These are phyloP conservation scores for Macaria liturata DNA, from an alignment of 2,888 invertebrate species.

Conservation along the genomic window DNA sequence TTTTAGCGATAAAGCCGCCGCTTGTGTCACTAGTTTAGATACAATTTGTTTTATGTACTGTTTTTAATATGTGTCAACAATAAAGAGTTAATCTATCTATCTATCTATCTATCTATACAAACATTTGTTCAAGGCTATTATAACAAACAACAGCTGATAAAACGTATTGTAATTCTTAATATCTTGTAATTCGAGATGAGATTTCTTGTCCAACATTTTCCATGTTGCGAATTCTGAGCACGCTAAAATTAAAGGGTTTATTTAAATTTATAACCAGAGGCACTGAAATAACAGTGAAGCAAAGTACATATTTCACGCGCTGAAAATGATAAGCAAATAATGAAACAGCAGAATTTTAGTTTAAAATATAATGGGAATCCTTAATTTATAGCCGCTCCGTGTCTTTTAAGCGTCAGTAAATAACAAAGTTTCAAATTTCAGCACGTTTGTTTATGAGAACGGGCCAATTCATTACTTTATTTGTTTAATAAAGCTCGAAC, in stretches of 20 bases:
- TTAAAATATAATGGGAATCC: slow-evolving; percentile 37
- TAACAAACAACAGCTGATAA: no score
- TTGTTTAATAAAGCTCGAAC: slow-evolving; percentile 77
- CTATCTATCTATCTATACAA: no score
- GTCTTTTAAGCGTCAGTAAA: slow-evolving; percentile 57
- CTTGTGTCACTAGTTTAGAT: no score
- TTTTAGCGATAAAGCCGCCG: no score
- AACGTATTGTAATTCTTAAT: neutral
- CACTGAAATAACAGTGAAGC: slow-evolving; percentile 25
- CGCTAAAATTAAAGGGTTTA: slow-evolving; percentile 20
- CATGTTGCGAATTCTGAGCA: slow-evolving; percentile 12
- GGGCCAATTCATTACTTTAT: slow-evolving; percentile 76
- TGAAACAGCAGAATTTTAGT: slow-evolving; percentile 30
- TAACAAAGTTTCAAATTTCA: slow-evolving; percentile 69
- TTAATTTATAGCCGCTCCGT: slow-evolving; percentile 54
- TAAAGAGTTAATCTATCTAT: no score
- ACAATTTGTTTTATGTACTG: no score
- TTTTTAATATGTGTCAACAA: no score
- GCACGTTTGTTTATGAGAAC: slow-evolving; percentile 69
- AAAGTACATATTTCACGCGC: slow-evolving; percentile 25
- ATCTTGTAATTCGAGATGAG: neutral
- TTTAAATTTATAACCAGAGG: slow-evolving; percentile 24
- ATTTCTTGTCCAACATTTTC: slow-evolving; percentile 8
- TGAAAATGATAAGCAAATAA: slow-evolving; percentile 29
- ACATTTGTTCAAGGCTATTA: no score